Evolutionary conservation across 1,140 invertebrate species (phyloP).

Genomic region (Aphaenogaster rudis): DNA sequence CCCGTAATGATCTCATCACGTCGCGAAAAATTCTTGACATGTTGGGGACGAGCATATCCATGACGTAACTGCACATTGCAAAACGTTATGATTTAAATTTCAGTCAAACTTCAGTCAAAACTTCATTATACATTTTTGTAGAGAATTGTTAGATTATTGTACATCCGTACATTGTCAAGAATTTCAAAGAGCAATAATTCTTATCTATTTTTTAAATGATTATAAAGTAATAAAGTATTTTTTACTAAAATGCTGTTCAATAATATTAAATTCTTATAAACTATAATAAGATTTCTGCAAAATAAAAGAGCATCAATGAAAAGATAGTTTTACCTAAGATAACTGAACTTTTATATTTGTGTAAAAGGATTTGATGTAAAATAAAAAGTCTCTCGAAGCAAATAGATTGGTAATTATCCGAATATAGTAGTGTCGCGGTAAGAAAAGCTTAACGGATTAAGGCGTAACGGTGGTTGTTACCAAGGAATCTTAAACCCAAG

Average conservation of each 20-base stretch:
- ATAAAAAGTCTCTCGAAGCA: background rate
- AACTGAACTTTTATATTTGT: background rate
- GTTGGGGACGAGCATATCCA: background rate
- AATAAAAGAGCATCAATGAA: background rate
- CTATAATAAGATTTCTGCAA: background rate
- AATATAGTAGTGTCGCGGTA: slow-evolving; percentile 17
- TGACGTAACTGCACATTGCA: background rate
- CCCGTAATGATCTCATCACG: slow-evolving; percentile 34
- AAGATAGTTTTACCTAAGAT: background rate
- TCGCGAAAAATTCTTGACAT: slow-evolving; percentile 19
- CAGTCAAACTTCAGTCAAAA: background rate
- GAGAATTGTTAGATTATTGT: background rate
- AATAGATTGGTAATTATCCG: slow-evolving; percentile 21
- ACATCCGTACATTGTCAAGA: background rate
- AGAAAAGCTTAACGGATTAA: slow-evolving; percentile 40
- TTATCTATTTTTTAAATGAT: background rate
- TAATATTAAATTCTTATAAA: background rate
- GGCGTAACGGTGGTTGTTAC: background rate
- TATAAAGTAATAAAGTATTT: background rate
- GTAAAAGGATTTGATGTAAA: background rate
- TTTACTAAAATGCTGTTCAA: background rate
- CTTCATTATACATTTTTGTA: background rate
- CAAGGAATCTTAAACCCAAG: background rate
- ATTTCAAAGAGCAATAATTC: background rate
- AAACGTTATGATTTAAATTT: background rate